A percentile compares a stretch with the other conserved stretches of the same genome.
phyloP scores from a whole-genome alignment of 2,797 vertebrate genomes.

The Lagorchestes hirsutus region DNA sequence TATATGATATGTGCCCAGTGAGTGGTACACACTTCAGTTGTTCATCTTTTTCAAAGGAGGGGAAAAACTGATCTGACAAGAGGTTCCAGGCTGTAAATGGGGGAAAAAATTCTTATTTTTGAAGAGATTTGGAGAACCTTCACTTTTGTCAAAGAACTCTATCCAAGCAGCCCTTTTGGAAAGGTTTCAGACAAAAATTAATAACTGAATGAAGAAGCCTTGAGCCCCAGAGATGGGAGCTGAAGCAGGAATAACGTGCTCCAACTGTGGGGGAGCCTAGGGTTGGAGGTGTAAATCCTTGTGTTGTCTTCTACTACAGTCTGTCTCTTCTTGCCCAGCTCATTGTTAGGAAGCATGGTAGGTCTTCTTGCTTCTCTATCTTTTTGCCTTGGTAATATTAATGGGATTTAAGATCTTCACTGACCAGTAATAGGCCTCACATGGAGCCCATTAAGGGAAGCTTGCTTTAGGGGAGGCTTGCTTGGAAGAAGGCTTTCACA shows the following conservation, averaged over 20 bases:
- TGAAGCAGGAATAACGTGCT: background rate
- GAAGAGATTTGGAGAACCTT: background rate
- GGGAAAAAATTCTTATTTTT: background rate
- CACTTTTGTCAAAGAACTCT: background rate
- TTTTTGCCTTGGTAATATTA: background rate
- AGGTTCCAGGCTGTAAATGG: background rate
- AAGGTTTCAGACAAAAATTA: background rate
- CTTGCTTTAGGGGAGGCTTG: no score
- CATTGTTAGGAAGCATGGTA: background rate
- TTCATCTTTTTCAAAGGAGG: background rate
- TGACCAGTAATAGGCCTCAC: no score
- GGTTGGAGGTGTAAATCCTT: background rate
- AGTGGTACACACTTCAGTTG: accelerated
- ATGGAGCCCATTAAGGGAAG: no score
- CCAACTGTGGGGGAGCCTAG: background rate
- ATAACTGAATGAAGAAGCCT: background rate
- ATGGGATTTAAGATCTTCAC: no score
- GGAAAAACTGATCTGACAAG: background rate
- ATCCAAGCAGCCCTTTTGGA: background rate
- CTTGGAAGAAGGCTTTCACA: no score
- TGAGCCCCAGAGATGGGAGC: background rate
- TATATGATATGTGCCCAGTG: no score
- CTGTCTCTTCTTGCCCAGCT: background rate
- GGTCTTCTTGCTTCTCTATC: background rate
- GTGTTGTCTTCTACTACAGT: background rate